Evolutionary conservation across 2,888 invertebrate genomes (phyloP), one percentile per base, ranked within the genome.

Genomic region (Bugula neritina): DNA sequence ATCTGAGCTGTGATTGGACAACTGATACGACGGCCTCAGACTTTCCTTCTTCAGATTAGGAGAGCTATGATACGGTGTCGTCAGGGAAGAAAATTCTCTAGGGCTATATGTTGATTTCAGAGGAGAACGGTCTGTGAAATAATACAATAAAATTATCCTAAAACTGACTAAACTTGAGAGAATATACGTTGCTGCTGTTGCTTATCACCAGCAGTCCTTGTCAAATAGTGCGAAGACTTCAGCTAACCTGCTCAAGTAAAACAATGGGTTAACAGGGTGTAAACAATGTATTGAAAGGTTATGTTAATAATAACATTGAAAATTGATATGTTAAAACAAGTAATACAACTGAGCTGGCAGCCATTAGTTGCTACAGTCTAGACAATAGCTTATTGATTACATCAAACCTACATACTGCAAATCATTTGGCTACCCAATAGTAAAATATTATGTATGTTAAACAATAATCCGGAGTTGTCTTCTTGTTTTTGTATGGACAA

Each of bases 1-100:
- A 17, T 63, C 63, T 13, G 63, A 63, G 63, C 63, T 63, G 31
- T 63, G 63, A 63, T 63, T 63, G 63, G 63, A 63, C 63, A 31
- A 31, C 34, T 63, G 63, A 31, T 63, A 63, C 3, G 63, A 2
- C 13, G 63, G 31, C n/a, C 63, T 27, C 10, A 25, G 31, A n/a
- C 27, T 63, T 31, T 63, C 63, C 10, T 31, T 63, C 63, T 31
- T 63, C 31, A 21, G 2, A 34, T 13, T 63, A 5, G 63, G 27
- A 10, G 63, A 31, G n/a, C 31, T 63, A 31, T 43, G 43, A 43
- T 63, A 63, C 3, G 63, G 25, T 27, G 63, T 31, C 27, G 10
- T 63, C 25, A 21, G 25, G 5, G 27, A 63, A 2, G 63, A 27
- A 31, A 27, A 63, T 3, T 63, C 63, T 63, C 27, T 63, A 31